A percentile compares a stretch with the other conserved stretches of the same genome.
These are phyloP conservation scores for Pristionchus japonicus DNA, from an alignment of 2,888 invertebrate species.

Conservation along the genomic window DNA sequence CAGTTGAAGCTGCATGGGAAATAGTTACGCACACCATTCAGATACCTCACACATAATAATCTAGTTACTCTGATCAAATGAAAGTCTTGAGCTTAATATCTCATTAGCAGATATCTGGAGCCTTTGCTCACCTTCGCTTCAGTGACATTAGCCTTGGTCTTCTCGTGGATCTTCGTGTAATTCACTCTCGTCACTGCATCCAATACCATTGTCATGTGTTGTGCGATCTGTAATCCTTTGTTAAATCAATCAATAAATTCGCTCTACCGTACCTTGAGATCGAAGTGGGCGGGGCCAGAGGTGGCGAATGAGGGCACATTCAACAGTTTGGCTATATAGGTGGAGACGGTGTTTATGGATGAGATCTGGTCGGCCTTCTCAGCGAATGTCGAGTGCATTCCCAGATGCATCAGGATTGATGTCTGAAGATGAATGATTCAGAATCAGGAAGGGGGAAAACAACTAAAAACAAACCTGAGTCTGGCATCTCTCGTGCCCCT, in stretches of 20 bases:
- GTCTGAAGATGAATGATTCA: constrained; percentile 50
- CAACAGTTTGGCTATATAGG: constrained; percentile 67
- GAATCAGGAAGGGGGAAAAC: no score
- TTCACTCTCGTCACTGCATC: constrained; percentile 65
- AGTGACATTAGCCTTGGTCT: constrained; percentile 45
- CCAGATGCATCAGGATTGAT: constrained; percentile 72
- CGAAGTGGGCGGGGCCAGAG: constrained; percentile 65
- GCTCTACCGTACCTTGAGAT: constrained; percentile 57
- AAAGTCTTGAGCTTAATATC: no score
- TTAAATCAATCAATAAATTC: neutral
- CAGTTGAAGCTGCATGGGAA: neutral
- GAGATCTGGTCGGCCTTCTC: constrained; percentile 65
- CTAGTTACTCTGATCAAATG: neutral
- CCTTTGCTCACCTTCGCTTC: constrained; percentile 35
- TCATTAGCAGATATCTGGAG: no score
- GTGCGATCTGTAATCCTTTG: constrained; percentile 59
- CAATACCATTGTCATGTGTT: constrained; percentile 68
- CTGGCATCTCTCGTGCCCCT: constrained; percentile 56
- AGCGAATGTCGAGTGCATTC: constrained; percentile 70
- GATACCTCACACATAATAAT: neutral
- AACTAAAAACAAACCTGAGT: constrained; percentile 49
- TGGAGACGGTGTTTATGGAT: constrained; percentile 66
- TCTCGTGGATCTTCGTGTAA: constrained; percentile 65
- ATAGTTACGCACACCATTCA: neutral
- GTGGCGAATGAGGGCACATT: constrained; percentile 67